Percentiles rank a stretch among this genome's conserved stretches.
phyloP scores from a whole-genome alignment of 2,113 vertebrate species.

The Potamarius usumacintae region DNA sequence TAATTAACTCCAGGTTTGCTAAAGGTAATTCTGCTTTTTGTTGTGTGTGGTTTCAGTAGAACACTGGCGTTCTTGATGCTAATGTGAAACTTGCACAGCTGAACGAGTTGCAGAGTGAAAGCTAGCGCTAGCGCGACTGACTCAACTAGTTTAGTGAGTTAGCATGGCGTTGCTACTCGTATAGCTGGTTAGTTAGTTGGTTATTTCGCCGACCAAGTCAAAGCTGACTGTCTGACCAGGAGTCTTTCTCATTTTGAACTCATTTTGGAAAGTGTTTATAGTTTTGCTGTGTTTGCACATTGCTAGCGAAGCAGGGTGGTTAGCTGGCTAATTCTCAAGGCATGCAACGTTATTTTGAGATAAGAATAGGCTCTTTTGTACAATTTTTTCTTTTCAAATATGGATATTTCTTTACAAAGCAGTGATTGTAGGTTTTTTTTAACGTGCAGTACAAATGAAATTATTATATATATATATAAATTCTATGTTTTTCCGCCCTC shows the following conservation, averaged over 20 bases:
- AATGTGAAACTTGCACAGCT: background rate
- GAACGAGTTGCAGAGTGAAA: background rate
- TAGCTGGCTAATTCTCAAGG: background rate
- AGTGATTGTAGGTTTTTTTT: background rate
- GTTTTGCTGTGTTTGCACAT: no score
- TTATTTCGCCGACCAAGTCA: background rate
- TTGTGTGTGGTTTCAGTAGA: background rate
- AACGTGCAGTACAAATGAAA: background rate
- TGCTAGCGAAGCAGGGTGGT: background rate
- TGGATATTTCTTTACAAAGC: background rate
- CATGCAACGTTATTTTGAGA: background rate
- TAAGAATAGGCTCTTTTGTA: no score
- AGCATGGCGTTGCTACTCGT: background rate
- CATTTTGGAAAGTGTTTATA: no score
- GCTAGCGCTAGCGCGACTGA: background rate
- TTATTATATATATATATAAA: background rate
- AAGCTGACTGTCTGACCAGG: background rate
- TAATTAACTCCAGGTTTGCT: background rate
- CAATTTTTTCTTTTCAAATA: background rate
- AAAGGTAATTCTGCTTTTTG: background rate
- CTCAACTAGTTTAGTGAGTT: background rate
- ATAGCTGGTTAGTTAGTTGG: background rate
- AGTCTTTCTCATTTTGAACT: background rate
- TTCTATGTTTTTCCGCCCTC: background rate
- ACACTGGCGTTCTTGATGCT: background rate